Conservation (phyloP, 2,113 vertebrate genomes). For the Charadrius vociferus region DNA sequence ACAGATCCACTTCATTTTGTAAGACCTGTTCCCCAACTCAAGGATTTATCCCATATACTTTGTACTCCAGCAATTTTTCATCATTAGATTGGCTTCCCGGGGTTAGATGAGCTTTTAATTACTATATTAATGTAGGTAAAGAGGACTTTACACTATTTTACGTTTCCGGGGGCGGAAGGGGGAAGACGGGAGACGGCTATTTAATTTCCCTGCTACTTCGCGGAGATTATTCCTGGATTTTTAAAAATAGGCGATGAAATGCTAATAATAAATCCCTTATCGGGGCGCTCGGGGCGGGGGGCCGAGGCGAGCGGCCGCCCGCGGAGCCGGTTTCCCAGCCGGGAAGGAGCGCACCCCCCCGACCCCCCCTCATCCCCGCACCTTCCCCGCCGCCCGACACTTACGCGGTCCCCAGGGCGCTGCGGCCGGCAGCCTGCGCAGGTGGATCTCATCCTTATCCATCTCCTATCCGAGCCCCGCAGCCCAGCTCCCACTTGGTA, state of each 20-base stretch:
- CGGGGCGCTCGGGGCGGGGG: background rate
- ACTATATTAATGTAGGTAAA: background rate
- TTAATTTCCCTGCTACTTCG: background rate
- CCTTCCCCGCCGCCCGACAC: background rate
- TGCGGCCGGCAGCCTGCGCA: conserved; percentile 55
- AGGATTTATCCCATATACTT: background rate
- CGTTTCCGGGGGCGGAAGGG: rapidly evolving
- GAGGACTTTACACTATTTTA: background rate
- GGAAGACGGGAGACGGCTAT: background rate
- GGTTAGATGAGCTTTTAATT: background rate
- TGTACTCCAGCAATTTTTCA: background rate
- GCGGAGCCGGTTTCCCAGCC: background rate
- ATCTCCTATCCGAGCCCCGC: conserved; percentile 36
- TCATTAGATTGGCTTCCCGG: background rate
- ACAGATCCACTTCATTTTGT: background rate
- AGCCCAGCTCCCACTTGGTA: background rate
- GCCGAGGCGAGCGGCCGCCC: background rate
- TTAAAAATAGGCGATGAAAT: background rate
- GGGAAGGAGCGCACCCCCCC: background rate
- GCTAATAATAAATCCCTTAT: background rate
- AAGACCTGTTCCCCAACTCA: background rate
- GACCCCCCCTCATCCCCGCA: background rate
- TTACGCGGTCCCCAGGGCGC: conserved; percentile 69
- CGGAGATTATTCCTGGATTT: background rate
- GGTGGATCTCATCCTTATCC: conserved; percentile 71